Conservation (phyloP, 2,888 invertebrate genomes). For the Smittia sp. region DNA sequence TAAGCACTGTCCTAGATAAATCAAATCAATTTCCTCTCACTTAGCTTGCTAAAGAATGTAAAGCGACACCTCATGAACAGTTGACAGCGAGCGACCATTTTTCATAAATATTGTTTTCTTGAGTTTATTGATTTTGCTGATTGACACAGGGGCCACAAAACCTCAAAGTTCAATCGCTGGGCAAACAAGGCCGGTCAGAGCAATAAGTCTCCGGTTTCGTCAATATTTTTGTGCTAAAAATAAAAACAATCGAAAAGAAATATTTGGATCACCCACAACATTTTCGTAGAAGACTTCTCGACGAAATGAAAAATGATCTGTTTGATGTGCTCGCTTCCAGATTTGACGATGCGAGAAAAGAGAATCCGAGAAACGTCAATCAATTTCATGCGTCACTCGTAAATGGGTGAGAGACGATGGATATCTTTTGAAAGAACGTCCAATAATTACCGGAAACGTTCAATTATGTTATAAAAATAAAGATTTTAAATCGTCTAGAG, state of each 20-base stretch:
- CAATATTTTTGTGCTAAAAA: neutral
- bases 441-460: constrained; percentile 40
- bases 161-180: constrained; percentile 14
- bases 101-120: neutral
- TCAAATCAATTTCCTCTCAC: too few species aligned
- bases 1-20: too few species aligned
- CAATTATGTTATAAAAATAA: constrained; percentile 42
- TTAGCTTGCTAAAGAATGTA: too few species aligned
- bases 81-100: neutral
- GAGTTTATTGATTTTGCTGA: constrained; percentile 12
- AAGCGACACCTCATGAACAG: neutral
- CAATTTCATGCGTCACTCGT: constrained; percentile 29
- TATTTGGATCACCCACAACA: neutral
- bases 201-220: constrained; percentile 21
- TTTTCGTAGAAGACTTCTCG: neutral
- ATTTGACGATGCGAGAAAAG: constrained; percentile 31
- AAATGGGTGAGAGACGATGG: constrained; percentile 15
- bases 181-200: neutral
- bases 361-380: constrained; percentile 30
- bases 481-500: constrained; percentile 26
- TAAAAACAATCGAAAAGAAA: neutral
- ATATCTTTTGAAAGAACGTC: constrained; percentile 3
- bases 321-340: neutral
- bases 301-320: constrained; percentile 1
- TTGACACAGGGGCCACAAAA: constrained; percentile 1